Conservation (phyloP, 1,140 invertebrate species). For the Telenomus remus region DNA sequence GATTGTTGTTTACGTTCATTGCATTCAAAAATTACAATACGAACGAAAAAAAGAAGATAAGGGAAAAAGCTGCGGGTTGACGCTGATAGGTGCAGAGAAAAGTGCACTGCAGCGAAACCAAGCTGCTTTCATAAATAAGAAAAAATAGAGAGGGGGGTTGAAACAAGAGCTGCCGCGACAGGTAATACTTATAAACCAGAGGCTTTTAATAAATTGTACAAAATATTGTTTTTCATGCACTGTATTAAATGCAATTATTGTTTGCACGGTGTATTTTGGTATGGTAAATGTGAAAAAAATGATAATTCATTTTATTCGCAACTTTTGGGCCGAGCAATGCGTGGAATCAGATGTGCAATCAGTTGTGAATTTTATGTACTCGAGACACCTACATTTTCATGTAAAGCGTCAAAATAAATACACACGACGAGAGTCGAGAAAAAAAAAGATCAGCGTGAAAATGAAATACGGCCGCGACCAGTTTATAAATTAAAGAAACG, state of each 20-base stretch:
- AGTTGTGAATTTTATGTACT: slow-evolving; percentile 6
- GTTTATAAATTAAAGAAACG: slow-evolving; percentile 43
- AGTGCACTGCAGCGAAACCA: slow-evolving; percentile 37
- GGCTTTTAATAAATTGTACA: slow-evolving; percentile 17
- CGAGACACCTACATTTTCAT: slow-evolving; percentile 37
- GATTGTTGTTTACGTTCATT: too few relatives aligned
- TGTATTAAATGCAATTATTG: not conserved
- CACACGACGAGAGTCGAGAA: slow-evolving; percentile 13
- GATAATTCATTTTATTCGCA: not conserved
- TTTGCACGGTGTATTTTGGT: too few relatives aligned
- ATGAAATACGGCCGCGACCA: slow-evolving; percentile 23
- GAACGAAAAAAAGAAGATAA: slow-evolving; percentile 24
- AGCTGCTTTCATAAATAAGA: slow-evolving; percentile 48
- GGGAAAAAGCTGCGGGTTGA: slow-evolving; percentile 14
- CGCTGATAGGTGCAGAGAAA: slow-evolving; percentile 27
- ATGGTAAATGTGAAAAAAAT: too few relatives aligned
- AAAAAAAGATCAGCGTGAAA: slow-evolving; percentile 36
- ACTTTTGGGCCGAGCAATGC: not conserved
- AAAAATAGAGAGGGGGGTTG: slow-evolving; percentile 2
- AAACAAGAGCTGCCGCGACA: slow-evolving; percentile 6
- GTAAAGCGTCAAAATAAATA: slow-evolving; percentile 41
- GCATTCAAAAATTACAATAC: too few relatives aligned
- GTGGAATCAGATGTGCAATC: slow-evolving; percentile 22
- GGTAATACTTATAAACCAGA: slow-evolving; percentile 26
- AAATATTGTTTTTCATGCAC: slow-evolving; percentile 4